Conservation (phyloP, 2,113 vertebrate species). For the Leucosticte australis region DNA sequence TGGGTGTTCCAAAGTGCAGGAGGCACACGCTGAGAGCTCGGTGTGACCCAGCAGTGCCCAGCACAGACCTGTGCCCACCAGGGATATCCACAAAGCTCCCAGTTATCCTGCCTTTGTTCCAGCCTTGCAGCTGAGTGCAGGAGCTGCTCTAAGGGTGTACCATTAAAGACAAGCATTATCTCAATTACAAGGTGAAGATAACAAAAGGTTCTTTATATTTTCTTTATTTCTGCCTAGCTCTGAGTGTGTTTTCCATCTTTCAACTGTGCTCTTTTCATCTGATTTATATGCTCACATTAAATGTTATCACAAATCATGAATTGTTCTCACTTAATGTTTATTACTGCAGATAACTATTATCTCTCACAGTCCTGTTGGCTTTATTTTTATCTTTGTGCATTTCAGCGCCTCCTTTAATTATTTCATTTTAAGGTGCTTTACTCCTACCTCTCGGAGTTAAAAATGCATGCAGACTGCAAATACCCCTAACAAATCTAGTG, state of each 20-base stretch:
- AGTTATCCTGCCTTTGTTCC: not conserved
- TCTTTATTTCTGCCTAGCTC: not conserved
- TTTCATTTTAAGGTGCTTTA: constrained; percentile 57
- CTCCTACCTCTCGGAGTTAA: not conserved
- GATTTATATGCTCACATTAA: constrained; percentile 64
- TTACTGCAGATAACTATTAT: constrained; percentile 67
- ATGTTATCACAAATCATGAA: constrained; percentile 63
- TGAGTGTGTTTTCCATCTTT: not conserved
- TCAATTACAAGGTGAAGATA: constrained; percentile 56
- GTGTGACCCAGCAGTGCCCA: not conserved
- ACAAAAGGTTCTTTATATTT: constrained; percentile 26
- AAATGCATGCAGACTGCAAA: not conserved
- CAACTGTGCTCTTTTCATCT: constrained; percentile 29
- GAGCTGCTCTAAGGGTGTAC: not conserved
- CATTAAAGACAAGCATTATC: constrained; percentile 35
- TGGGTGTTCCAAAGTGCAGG: not conserved
- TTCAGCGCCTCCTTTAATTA: constrained; percentile 59
- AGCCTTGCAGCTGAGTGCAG: not conserved
- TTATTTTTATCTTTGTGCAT: constrained; percentile 48
- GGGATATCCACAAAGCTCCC: not conserved
- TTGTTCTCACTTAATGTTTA: constrained; percentile 66
- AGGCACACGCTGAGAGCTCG: not conserved
- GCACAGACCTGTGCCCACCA: not conserved
- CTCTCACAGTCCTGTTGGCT: constrained; percentile 42
- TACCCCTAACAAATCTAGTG: not conserved